Evolutionary conservation across 2,888 invertebrate genomes (phyloP).

Genomic region (Cetonia aurata): DNA sequence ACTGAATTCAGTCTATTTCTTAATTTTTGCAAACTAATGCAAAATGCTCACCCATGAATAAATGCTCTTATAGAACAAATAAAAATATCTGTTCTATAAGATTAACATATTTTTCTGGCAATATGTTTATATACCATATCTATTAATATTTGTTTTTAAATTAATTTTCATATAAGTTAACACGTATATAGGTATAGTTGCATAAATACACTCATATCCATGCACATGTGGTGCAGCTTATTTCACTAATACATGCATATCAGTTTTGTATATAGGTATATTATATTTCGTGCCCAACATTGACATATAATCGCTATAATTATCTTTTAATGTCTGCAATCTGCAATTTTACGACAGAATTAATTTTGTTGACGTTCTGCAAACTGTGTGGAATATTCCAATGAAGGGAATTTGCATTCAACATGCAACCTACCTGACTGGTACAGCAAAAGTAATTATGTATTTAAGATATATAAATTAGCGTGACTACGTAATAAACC

Average conservation of each 20-base stretch:
- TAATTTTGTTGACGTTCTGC: constrained; percentile 24
- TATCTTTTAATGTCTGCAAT: constrained; percentile 27
- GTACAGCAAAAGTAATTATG: constrained; percentile 19
- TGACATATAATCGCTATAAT: constrained; percentile 25
- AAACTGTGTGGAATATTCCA: constrained; percentile 9
- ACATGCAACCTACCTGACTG: constrained; percentile 37
- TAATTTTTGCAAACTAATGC: no score
- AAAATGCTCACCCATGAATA: no score
- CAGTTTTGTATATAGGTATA: neutral
- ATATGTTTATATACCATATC: no score
- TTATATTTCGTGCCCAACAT: constrained; percentile 25
- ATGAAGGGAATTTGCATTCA: constrained; percentile 22
- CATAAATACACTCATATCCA: no score
- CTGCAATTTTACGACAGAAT: constrained; percentile 33
- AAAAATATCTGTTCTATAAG: no score
- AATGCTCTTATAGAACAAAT: no score
- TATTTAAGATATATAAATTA: constrained; percentile 14
- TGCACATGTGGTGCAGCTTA: no score
- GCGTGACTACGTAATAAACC: neutral
- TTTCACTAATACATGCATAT: neutral
- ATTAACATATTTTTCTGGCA: no score
- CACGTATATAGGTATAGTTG: no score
- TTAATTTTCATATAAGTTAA: no score
- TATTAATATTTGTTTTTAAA: no score
- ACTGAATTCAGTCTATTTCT: no score